Percentiles rank a stretch among this genome's conserved stretches.
Conservation (phyloP, 2,888 invertebrate species). For the Macaria liturata region DNA sequence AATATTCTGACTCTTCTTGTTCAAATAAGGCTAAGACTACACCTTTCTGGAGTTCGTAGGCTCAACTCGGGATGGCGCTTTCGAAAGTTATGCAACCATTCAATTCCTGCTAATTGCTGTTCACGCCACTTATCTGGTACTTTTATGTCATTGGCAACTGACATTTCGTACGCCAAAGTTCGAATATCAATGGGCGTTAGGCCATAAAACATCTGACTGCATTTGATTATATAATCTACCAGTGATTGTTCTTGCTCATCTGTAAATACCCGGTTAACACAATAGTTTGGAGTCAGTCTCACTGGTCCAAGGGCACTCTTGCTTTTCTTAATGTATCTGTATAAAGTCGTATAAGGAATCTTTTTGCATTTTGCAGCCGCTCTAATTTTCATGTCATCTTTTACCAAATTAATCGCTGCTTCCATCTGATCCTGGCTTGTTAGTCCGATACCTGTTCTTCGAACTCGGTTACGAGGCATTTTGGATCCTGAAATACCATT, state of each 20-base stretch:
- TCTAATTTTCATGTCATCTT: constrained; percentile 11
- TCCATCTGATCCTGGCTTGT: constrained; percentile 1
- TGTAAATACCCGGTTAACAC: constrained; percentile 14
- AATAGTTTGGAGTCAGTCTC: constrained; percentile 14
- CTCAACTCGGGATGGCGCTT: constrained; percentile 31
- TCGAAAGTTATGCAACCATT: constrained; percentile 12
- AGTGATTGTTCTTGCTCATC: constrained; percentile 18
- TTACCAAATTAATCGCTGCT: background rate
- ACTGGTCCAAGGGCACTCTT: constrained; percentile 10
- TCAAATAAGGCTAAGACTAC: constrained; percentile 19
- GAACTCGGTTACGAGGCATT: background rate
- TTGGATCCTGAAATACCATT: background rate
- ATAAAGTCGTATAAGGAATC: constrained; percentile 13
- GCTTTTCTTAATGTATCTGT: constrained; percentile 13
- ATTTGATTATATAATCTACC: constrained; percentile 15
- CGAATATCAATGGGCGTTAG: constrained; percentile 16
- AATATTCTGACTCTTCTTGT: no score
- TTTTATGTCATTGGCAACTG: constrained; percentile 14
- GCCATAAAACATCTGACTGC: constrained; percentile 18
- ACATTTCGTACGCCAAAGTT: constrained; percentile 16
- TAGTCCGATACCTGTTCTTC: background rate
- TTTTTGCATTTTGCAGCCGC: constrained; percentile 12
- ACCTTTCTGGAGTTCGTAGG: constrained; percentile 35
- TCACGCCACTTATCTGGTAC: constrained; percentile 10
- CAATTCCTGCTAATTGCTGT: constrained; percentile 3